Base-by-base conservation (phyloP, 2,888 invertebrate species). In the Cheilosia variabilis region DNA sequence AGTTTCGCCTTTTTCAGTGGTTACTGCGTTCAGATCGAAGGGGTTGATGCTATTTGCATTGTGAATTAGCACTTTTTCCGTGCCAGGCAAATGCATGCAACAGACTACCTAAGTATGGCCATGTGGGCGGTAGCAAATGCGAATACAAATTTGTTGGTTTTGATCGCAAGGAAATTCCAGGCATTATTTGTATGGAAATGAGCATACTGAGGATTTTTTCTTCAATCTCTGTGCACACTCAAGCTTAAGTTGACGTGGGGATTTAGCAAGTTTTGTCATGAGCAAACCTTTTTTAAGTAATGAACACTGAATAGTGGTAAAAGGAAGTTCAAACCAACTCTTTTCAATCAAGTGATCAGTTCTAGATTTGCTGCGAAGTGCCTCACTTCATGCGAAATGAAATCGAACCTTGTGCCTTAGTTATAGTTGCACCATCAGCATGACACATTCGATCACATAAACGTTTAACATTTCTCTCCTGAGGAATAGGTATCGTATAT, bases 21-120 rank as follows among this genome's bases (percentile, higher is more conserved):
- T 45, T 3, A 19, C 27, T 41, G 7, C 27, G 1, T 47, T 50
- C 24, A 24, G 24, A n/a, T 58, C 41, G 22, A 71, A 27, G 22
- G 47, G 58, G 47, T 37, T 34, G 45, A 58, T 69, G 47, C 24
- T 71, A 53, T 71, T 60, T 71, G 58, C 58, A 60, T 71, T 7
- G 19, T 27, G 37, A 71, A 71, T 71, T 37, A 58, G 45, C 69
- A 69, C 57, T 34, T 57, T 55, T 57, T 57, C 34, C 19, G 41
- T 4, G 43, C 17, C 43, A 53, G 37, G 10, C 17, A 53, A 27
- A 24, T 66, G 37, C 22, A 53, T 27, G 15, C 63, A 4, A 4
- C 13, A 13, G 37, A 37, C 37, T 17, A 22, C 1, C 2, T 22
- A 22, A 27, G 43, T 13, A 55, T 13, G 7, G 27, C 45, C 22